These are phyloP conservation scores for Pluvialis apricaria DNA, from an alignment of 2,113 vertebrate species.

Conservation along the genomic window DNA sequence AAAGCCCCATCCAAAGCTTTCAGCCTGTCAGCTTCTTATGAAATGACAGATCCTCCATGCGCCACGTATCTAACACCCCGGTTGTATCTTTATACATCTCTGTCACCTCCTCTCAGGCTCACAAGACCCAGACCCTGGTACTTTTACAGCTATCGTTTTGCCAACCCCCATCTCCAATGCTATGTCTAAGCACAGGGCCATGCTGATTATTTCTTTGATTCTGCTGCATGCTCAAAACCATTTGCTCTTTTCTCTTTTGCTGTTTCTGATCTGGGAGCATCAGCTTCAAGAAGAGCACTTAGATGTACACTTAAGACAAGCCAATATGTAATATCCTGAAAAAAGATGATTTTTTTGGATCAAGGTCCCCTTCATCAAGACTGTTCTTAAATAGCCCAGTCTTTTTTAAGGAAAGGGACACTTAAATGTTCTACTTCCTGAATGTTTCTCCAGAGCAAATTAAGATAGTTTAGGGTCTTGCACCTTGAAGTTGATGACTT, in stretches of 20 bases:
- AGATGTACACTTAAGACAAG: neutral
- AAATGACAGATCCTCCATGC: slow-evolving; percentile 22
- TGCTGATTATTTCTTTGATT: neutral
- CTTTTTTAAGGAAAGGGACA: neutral
- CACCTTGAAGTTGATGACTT: neutral
- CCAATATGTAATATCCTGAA: neutral
- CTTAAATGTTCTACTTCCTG: neutral
- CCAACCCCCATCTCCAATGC: neutral
- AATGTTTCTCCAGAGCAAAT: neutral
- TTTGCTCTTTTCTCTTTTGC: neutral
- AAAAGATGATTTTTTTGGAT: neutral
- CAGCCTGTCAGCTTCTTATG: slow-evolving; percentile 32
- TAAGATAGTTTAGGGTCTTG: neutral
- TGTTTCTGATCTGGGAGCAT: neutral
- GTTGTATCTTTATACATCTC: slow-evolving; percentile 42
- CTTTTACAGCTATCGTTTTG: neutral
- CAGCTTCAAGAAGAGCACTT: neutral
- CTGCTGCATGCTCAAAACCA: neutral
- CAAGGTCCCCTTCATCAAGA: neutral
- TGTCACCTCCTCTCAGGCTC: slow-evolving; percentile 53
- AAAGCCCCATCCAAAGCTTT: neutral
- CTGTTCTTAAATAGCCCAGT: neutral
- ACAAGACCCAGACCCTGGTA: slow-evolving; percentile 16
- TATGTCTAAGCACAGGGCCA: neutral
- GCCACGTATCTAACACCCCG: slow-evolving; percentile 24